Base-by-base conservation (phyloP, 2,888 invertebrate genomes). In the Pedicia rivosa region DNA sequence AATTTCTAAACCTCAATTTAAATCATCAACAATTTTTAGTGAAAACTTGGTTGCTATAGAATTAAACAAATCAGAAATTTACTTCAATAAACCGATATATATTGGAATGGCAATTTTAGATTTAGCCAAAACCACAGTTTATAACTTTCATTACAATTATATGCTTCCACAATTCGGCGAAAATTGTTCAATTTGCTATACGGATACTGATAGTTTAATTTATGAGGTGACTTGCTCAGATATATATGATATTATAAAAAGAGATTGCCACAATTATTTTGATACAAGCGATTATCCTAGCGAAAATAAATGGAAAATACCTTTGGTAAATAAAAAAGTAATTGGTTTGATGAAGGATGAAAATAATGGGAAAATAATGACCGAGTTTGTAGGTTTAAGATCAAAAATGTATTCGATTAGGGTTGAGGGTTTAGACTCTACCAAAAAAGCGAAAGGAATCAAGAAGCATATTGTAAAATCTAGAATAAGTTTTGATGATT, bases 1-100 rank as follows among this genome's bases (percentile, higher is more conserved):
- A 32, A 32, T 32, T 32, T 12, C 32, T 6, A 22, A 20, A n/a
- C 32, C 53, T 1, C 50, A 55, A 43, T 58, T 56, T 44, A 49
- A 54, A 24, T 52, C 47, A 39, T 19, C 46, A 4, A 48, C 45
- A 6, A 45, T 55, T 35, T 53, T 56, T 43, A 41, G 43, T 19
- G 49, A 55, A 46, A 47, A 51, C 43, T 43, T 57, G 13, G 48
- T 53, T 13, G 49, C 52, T 5, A 43, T 50, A 24, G 45, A 52
- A 37, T 19, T 51, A 27, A 40, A 37, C 2, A 43, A 43, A 39
- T 33, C 34, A 3, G 36, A 44, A 24, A 40, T 53, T 13, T 22
- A 40, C 12, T 44, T 50, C 12, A 42, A 52, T 10, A 15, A 31
- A 31, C 30, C 30, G 9, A 31, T 31, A 8, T 31, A 31, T 31